Evolutionary conservation across 2,888 invertebrate genomes (phyloP), one percentile per base, ranked within the genome.

Genomic region (Sinotaia quadrata): DNA sequence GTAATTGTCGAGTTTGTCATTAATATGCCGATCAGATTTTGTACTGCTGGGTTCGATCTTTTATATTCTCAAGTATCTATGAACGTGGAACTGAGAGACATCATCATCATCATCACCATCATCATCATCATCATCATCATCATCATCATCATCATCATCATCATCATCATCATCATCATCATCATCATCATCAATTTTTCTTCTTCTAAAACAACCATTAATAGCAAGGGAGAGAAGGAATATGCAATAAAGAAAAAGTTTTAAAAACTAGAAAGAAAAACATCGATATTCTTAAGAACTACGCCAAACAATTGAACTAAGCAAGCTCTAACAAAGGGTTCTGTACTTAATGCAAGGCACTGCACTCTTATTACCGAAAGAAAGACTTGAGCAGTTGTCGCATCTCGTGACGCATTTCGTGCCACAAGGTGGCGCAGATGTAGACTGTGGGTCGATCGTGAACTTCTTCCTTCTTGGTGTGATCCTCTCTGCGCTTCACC

Each of bases 391-490:
- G 91, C 87, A 97, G 94, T 85, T 94, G 94, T 81, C 93, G 92
- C 95, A 97, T 96, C 89, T 97, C 97, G 81, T 95, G 96, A 87
- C 93, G 93, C 34, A 96, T 98, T 90, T 98, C 98, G 89, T 99
- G 98, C 98, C 98, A 99, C 98, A 98, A 98, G 79, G 98, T 99
- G 51, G 94, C 94, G 89, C 98, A 98, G 37, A 97, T 94, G 87
- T 95, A 98, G 79, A 99, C 96, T 87, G 24, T 66, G 27, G 73
- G 73, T 2, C 54, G 44, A 52, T 66, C 67, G 4, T 29, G 29
- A 18, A 52, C 33, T 21, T 66, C 57, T 44, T 67, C 68, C 18
- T 41, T 52, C n/a, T 34, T 47, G 33, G 57, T 63, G n/a, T 41
- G 47, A 34, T 68, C 72, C 24, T 5, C 5, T 36, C 56, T 65